These are phyloP conservation scores for Oscheius sp. DNA, from an alignment of 2,888 invertebrate genomes.

Conservation along the genomic window DNA sequence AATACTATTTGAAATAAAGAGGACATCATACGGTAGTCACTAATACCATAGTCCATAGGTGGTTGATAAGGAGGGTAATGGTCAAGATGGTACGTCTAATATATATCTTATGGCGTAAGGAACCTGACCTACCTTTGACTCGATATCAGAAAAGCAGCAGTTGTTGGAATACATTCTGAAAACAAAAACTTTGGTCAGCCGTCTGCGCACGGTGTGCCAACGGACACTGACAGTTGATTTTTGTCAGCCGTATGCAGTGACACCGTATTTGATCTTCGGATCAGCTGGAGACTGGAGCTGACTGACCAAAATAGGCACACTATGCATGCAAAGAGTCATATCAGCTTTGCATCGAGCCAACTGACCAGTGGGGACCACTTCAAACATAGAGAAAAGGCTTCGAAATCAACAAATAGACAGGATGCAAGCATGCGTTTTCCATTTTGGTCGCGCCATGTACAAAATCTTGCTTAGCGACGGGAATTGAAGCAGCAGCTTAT, in stretches of 20 bases:
- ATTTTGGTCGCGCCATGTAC: too few species aligned
- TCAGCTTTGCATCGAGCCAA: conserved; percentile 19
- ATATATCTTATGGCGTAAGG: too few species aligned
- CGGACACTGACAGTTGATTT: conserved; percentile 37
- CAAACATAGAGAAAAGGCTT: conserved; percentile 26
- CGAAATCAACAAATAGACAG: conserved; percentile 19
- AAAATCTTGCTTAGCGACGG: too few species aligned
- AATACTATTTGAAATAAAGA: not conserved
- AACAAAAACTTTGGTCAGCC: conserved; percentile 3
- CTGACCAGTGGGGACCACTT: conserved; percentile 34
- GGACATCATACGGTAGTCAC: not conserved
- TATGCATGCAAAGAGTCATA: conserved; percentile 38
- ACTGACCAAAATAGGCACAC: conserved; percentile 39
- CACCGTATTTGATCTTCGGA: conserved; percentile 34
- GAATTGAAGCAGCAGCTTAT: too few species aligned
- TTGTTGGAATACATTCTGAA: conserved; percentile 13
- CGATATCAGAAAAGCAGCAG: not conserved
- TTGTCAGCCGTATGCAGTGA: conserved; percentile 36
- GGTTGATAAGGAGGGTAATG: conserved; percentile 14
- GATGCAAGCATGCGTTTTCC: too few species aligned
- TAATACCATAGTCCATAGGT: not conserved
- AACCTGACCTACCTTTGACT: not conserved
- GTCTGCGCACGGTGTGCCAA: conserved; percentile 25
- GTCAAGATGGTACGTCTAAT: not conserved
- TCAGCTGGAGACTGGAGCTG: conserved; percentile 38